These are phyloP conservation scores for Passer domesticus DNA, from an alignment of 2,113 vertebrate species.

Conservation along the genomic window DNA sequence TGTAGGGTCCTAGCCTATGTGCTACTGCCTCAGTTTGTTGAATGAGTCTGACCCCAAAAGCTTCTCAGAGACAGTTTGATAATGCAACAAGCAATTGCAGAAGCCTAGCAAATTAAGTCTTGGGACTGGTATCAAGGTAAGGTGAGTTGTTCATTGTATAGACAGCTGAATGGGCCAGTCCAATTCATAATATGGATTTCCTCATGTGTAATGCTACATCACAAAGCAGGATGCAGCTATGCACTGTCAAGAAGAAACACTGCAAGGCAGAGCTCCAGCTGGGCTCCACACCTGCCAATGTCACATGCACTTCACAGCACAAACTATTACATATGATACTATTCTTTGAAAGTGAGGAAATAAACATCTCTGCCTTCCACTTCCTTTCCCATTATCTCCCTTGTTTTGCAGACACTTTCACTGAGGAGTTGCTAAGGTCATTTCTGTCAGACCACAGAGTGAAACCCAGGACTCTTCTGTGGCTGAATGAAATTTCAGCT, in stretches of 20 bases:
- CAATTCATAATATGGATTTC: rapidly evolving
- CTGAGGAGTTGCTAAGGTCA: not conserved
- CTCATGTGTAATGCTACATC: not conserved
- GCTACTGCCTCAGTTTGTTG: not conserved
- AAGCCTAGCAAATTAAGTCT: not conserved
- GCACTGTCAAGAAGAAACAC: not conserved
- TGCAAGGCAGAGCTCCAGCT: not conserved
- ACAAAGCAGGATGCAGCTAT: not conserved
- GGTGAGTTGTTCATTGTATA: not conserved
- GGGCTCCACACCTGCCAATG: not conserved
- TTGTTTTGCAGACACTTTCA: not conserved
- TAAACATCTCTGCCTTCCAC: not conserved
- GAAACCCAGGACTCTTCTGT: not conserved
- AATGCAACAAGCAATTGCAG: not conserved
- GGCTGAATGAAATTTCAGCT: not conserved
- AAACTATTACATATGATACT: not conserved
- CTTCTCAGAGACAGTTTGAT: not conserved
- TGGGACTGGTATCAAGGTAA: not conserved
- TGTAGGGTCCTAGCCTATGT: not conserved
- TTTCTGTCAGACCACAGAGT: not conserved
- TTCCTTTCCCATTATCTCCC: not conserved
- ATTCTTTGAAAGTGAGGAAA: not conserved
- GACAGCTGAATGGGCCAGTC: rapidly evolving
- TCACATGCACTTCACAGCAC: not conserved
- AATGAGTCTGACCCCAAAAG: not conserved